phyloP scores from a whole-genome alignment of 2,113 vertebrate species.

The Australoheros scitulus region DNA sequence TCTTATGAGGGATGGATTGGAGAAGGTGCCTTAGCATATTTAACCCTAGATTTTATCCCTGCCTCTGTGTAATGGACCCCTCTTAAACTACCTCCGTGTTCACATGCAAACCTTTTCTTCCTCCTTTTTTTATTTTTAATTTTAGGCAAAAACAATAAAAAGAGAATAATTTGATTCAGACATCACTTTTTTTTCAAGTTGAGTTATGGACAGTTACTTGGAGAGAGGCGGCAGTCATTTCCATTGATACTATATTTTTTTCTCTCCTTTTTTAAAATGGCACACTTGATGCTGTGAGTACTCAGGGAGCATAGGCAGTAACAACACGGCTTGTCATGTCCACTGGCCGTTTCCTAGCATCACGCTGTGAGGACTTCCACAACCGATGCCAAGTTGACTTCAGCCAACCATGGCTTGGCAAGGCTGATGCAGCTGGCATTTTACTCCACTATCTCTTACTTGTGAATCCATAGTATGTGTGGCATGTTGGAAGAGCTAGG shows the following conservation, averaged over 20 bases:
- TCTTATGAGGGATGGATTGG: conserved; percentile 75
- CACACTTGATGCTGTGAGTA: conserved; percentile 72
- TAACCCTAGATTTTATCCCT: conserved; percentile 49
- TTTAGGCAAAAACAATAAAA: neutral
- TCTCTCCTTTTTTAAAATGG: conserved; percentile 62
- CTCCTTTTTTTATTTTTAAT: neutral
- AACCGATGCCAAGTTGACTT: conserved; percentile 76
- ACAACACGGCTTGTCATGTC: conserved; percentile 84
- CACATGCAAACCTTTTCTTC: neutral
- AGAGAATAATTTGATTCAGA: neutral
- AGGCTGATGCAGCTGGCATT: conserved; percentile 76
- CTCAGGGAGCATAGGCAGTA: conserved; percentile 78
- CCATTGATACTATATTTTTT: conserved; percentile 40
- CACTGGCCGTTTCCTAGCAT: conserved; percentile 79
- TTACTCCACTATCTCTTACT: conserved; percentile 74
- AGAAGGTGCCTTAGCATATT: conserved; percentile 59
- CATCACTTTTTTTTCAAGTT: neutral
- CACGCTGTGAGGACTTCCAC: conserved; percentile 82
- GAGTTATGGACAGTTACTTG: neutral
- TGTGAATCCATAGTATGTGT: conserved; percentile 70
- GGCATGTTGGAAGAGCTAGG: conserved; percentile 62
- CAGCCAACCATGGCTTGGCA: conserved; percentile 77
- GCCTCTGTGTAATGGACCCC: conserved; percentile 18
- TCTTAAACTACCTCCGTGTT: conserved; percentile 27
- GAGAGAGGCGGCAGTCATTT: conserved; percentile 50